Evolutionary conservation across 1,140 invertebrate species (phyloP).

Genomic region (Camponotus floridanus): DNA sequence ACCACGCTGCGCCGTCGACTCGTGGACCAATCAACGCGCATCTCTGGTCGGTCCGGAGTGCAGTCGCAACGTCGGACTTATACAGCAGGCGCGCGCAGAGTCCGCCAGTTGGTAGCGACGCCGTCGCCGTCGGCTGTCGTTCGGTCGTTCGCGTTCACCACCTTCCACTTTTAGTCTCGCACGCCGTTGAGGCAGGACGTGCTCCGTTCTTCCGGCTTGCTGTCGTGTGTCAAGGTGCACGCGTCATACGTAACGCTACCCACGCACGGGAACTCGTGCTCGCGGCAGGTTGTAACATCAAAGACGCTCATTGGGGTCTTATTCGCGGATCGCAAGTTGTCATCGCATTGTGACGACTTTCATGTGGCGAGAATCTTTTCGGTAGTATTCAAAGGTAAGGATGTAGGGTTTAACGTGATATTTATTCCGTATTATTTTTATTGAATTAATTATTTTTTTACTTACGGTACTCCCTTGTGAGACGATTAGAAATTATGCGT

Average conservation of each 20-base stretch:
- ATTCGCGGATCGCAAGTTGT: neutral
- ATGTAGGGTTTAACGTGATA: neutral
- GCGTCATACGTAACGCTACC: no score
- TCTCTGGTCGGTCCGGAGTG: neutral
- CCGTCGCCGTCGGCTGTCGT: slow-evolving; percentile 28
- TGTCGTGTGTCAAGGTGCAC: neutral
- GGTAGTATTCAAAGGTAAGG: neutral
- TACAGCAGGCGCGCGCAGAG: slow-evolving; percentile 33
- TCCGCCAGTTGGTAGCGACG: slow-evolving; percentile 59
- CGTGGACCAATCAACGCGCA: slow-evolving; percentile 42
- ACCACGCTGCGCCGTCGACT: slow-evolving; percentile 4
- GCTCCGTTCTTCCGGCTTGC: neutral
- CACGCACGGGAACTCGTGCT: neutral
- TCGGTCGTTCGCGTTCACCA: slow-evolving; percentile 42
- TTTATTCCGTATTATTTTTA: neutral
- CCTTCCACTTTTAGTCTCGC: slow-evolving; percentile 80
- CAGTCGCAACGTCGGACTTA: slow-evolving; percentile 51
- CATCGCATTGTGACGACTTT: neutral
- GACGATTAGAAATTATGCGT: no score
- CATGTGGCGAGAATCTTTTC: neutral
- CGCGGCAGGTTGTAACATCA: neutral
- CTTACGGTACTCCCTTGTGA: no score
- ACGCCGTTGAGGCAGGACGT: slow-evolving; percentile 76
- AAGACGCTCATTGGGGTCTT: neutral
- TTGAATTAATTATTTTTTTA: neutral